Conservation (phyloP, 2,113 vertebrate species). For the Pomatorhinus ruficollis region DNA sequence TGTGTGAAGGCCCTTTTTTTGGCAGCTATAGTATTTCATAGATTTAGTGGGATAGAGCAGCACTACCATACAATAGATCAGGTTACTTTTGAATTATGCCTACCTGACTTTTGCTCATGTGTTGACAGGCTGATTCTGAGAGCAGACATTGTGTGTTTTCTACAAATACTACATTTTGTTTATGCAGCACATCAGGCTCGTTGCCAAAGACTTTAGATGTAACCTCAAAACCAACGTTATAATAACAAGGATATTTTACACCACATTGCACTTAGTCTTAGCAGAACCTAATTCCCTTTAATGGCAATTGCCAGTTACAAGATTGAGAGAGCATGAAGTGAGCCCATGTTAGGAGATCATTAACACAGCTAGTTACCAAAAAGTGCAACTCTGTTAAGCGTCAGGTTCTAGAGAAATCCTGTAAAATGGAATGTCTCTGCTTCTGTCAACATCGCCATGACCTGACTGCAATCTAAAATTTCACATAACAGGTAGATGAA, state of each 20-base stretch:
- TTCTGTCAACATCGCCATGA: not conserved
- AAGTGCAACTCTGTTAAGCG: not conserved
- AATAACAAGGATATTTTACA: constrained; percentile 14
- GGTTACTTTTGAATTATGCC: not conserved
- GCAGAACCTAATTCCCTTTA: not conserved
- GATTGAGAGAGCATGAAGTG: not conserved
- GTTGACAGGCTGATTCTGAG: not conserved
- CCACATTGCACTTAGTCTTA: not conserved
- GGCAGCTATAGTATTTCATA: not conserved
- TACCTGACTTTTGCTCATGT: not conserved
- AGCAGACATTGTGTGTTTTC: not conserved
- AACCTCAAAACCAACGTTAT: not conserved
- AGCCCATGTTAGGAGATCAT: not conserved
- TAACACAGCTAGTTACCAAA: not conserved
- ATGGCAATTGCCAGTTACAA: not conserved
- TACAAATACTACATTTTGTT: not conserved
- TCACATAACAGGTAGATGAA: not conserved
- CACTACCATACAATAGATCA: not conserved
- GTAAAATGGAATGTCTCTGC: not conserved
- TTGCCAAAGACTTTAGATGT: not conserved
- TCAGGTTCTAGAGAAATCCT: not conserved
- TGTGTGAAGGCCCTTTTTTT: not conserved
- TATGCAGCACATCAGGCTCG: not conserved
- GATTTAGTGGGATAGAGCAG: not conserved
- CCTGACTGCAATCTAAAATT: not conserved